Base-by-base conservation (phyloP, 2,797 vertebrate species). In the Catamblyrhynchus diadema region DNA sequence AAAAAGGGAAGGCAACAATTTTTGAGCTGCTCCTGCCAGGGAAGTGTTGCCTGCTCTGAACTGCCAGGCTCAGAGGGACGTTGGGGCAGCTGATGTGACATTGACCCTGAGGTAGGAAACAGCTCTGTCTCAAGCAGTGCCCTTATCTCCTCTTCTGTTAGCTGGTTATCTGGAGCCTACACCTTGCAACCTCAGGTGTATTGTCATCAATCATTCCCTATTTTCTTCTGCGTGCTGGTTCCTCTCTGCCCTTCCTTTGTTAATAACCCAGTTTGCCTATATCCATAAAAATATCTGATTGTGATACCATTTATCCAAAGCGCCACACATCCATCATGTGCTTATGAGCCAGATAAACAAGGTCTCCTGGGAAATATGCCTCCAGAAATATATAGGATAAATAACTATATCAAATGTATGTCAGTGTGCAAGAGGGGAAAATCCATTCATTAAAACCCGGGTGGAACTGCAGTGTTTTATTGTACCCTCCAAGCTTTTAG, bases 231-330 rank as follows among this genome's bases (percentile, higher is more conserved):
- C 69, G 48, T 90, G 59, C 45, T 91, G 90, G 87, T 85, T 93
- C 80, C 80, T 95, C 95, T 93, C 95, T 91, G 53, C 92, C 88
- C 72, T 95, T 96, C 95, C 85, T 96, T 97, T 96, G 97, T 97
- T 97, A 98, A 98, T 97, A 97, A 97, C 95, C 95, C 91, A 17
- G 96, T 97, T 97, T 97, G 89, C 96, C 96, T 96, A 81, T 97
- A 97, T 96, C 96, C 97, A 95, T 96, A 97, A 97, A 97, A 96
- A 78, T 89, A 97, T 97, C 97, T 97, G 97, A 96, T 97, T 94
- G 95, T 37, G 91, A 96, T 86, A 87, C 79, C 81, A 84, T 98
- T 97, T 96, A 97, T 97, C 95, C 97, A 72, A 90, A 97, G 96
- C 92, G 56, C 94, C 77, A 81, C 45, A 42, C 96, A 96, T 98